phyloP scores from a whole-genome alignment of 2,888 invertebrate genomes.

The Ophioninae sp. region DNA sequence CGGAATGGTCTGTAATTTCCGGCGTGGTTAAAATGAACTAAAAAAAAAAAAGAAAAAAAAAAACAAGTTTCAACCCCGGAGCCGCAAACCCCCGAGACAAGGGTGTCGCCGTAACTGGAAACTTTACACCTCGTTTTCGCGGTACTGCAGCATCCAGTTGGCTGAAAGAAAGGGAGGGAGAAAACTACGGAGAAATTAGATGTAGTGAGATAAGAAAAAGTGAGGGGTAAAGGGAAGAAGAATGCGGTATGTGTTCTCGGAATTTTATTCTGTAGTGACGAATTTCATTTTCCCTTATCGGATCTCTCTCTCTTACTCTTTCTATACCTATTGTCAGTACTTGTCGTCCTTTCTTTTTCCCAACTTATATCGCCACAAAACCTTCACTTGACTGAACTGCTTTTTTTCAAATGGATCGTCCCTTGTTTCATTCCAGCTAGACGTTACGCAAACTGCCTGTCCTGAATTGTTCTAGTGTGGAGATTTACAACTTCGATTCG shows the following conservation, averaged over 20 bases:
- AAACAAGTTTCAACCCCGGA: conserved; percentile 36
- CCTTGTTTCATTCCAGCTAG: conserved; percentile 13
- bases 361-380: conserved; percentile 43
- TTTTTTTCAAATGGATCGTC: conserved; percentile 42
- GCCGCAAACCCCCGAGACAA: conserved; percentile 49
- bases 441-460: conserved; percentile 23
- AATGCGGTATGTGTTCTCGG: conserved; percentile 45
- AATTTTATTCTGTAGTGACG: conserved; percentile 57
- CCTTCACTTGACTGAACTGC: conserved; percentile 42
- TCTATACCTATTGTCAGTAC: not conserved
- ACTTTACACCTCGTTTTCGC: conserved; percentile 61
- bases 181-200: not conserved
- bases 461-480: not conserved
- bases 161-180: conserved; percentile 7
- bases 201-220: not conserved
- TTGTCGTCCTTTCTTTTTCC: conserved; percentile 19
- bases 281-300: conserved; percentile 35
- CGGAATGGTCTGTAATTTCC: conserved; percentile 56
- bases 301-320: not conserved
- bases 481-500: too few relatives aligned
- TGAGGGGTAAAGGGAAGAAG: not conserved
- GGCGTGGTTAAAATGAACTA: conserved; percentile 37
- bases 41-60: conserved; percentile 48
- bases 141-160: conserved; percentile 47
- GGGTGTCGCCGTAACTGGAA: conserved; percentile 61